A percentile compares a stretch with the other conserved stretches of the same genome.
Evolutionary conservation across 1,140 invertebrate species (phyloP).

Genomic region (Chrysopa pallens): DNA sequence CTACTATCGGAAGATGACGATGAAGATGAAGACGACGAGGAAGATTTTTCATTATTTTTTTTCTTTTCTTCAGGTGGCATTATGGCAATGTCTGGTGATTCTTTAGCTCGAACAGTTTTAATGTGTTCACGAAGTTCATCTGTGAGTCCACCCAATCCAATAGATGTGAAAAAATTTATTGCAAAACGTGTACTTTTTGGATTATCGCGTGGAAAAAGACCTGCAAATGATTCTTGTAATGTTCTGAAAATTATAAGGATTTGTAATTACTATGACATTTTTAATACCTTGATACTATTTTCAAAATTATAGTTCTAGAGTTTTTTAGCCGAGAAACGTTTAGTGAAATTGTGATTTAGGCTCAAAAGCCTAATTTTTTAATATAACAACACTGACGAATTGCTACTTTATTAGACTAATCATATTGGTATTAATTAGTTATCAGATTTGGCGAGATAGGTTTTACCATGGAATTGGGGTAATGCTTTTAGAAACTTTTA

Average conservation of each 20-base stretch:
- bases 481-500: too few species aligned
- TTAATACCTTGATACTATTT: too few species aligned
- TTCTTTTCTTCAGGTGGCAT: slow-evolving; percentile 4
- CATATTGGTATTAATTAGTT: too few species aligned
- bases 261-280: too few species aligned
- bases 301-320: too few species aligned
- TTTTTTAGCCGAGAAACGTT: too few species aligned
- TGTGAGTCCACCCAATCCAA: slow-evolving; percentile 91
- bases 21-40: slow-evolving; percentile 9
- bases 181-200: slow-evolving; percentile 94
- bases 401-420: too few species aligned
- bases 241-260: slow-evolving; percentile 38
- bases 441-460: too few species aligned
- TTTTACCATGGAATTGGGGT: too few species aligned
- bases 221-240: slow-evolving; percentile 70
- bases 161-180: slow-evolving; percentile 98
- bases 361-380: too few species aligned
- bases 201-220: slow-evolving; percentile 89
- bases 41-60: slow-evolving; percentile 9
- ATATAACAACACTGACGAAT: too few species aligned
- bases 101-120: slow-evolving; percentile 32
- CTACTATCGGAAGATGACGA: slow-evolving; percentile 4
- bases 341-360: too few species aligned
- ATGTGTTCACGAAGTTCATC: slow-evolving; percentile 84
- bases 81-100: slow-evolving; percentile 19